phyloP scores from a whole-genome alignment of 53 echinoderm and acorn worm genomes.

The Zoroaster sp. region DNA sequence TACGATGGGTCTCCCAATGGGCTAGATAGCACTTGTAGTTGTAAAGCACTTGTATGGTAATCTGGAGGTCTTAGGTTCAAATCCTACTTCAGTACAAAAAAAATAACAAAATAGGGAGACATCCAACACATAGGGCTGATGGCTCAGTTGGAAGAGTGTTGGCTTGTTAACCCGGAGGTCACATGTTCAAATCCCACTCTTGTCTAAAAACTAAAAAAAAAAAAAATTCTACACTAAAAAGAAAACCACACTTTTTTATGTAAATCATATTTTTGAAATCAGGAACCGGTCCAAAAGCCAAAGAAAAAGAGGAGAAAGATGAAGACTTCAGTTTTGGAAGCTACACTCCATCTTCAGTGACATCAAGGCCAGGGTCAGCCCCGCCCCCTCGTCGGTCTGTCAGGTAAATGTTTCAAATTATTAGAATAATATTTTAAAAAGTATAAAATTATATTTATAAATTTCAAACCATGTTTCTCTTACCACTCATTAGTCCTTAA shows the following conservation, averaged over 20 bases:
- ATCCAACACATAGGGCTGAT: too few species aligned
- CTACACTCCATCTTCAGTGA: conserved; percentile 90
- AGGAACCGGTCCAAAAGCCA: conserved; percentile 10
- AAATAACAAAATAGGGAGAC: too few species aligned
- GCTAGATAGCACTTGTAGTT: not conserved
- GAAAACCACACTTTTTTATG: too few species aligned
- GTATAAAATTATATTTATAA: too few species aligned
- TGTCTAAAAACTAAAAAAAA: too few species aligned
- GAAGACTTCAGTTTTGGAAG: conserved; percentile 92
- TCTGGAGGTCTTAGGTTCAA: not conserved
- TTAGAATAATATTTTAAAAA: not conserved
- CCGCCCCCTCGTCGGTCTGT: conserved; percentile 88
- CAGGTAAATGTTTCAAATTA: conserved; percentile 56
- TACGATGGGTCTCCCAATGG: not conserved
- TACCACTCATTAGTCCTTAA: not conserved
- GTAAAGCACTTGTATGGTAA: not conserved
- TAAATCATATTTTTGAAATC: not conserved
- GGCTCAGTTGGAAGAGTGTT: too few species aligned
- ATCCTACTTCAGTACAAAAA: not conserved
- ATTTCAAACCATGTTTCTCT: not conserved
- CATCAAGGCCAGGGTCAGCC: conserved; percentile 82
- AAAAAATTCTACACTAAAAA: too few species aligned
- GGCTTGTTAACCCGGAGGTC: too few species aligned
- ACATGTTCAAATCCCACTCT: too few species aligned
- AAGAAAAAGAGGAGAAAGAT: conserved; percentile 65